phyloP scores from a whole-genome alignment of 1,140 invertebrate genomes.

The Drosophila sucinea region DNA sequence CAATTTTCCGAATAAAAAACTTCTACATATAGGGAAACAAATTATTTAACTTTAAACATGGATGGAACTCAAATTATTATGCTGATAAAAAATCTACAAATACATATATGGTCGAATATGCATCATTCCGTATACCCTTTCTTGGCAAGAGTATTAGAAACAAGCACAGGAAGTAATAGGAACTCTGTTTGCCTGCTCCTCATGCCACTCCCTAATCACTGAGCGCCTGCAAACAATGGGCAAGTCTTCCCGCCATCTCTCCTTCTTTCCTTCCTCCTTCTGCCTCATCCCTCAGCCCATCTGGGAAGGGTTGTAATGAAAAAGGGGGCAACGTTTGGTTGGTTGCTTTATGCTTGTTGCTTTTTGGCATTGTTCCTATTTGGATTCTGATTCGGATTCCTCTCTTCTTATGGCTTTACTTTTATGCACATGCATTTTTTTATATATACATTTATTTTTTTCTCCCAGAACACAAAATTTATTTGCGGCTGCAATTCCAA shows the following conservation, averaged over 20 bases:
- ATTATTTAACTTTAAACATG: too few relatives aligned
- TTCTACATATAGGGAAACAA: too few relatives aligned
- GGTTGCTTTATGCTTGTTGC: constrained; percentile 63
- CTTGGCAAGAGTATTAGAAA: neutral
- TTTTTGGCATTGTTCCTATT: constrained; percentile 75
- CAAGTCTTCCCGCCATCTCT: constrained; percentile 1
- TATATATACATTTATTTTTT: constrained; percentile 10
- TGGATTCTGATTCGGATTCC: constrained; percentile 14
- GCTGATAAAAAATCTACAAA: too few relatives aligned
- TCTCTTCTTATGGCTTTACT: constrained; percentile 37
- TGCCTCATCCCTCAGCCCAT: neutral
- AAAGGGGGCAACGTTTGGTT: constrained; percentile 34
- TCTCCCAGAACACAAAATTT: constrained; percentile 73
- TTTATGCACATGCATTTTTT: constrained; percentile 73
- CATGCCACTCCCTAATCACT: constrained; percentile 71
- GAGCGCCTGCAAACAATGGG: constrained; percentile 77
- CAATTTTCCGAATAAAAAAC: too few relatives aligned
- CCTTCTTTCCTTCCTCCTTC: neutral
- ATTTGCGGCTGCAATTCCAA: constrained; percentile 80
- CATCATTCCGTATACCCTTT: too few relatives aligned
- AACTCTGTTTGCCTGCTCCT: constrained; percentile 11
- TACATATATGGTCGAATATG: too few relatives aligned
- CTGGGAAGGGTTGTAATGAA: constrained; percentile 59
- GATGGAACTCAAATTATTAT: too few relatives aligned
- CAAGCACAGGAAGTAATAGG: constrained; percentile 11